A percentile compares a stretch with the other conserved stretches of the same genome.
phyloP scores from a whole-genome alignment of 2,888 invertebrate species.

The Cylloceria caligata region DNA sequence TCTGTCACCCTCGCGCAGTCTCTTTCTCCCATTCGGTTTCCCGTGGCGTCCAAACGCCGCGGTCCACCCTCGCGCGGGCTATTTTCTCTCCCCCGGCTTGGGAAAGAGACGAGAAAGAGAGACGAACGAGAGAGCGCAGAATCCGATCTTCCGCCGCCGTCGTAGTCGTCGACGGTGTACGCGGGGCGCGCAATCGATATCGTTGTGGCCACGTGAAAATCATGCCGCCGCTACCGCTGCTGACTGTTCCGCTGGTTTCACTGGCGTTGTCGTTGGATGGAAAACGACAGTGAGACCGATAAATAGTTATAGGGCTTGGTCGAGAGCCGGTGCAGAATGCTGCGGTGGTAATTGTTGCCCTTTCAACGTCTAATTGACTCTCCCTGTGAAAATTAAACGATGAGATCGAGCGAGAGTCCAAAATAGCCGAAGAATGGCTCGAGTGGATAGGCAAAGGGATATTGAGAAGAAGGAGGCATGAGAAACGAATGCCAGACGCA shows the following conservation, averaged over 20 bases:
- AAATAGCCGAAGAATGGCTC: slow-evolving; percentile 40
- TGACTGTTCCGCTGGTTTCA: slow-evolving; percentile 11
- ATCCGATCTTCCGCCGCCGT: slow-evolving; percentile 74
- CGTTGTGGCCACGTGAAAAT: slow-evolving; percentile 80
- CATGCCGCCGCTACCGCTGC: slow-evolving; percentile 69
- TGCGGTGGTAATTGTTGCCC: background rate
- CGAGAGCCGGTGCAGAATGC: background rate
- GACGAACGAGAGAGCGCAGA: slow-evolving; percentile 76
- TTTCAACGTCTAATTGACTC: slow-evolving; percentile 11
- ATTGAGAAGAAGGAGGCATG: slow-evolving; percentile 9
- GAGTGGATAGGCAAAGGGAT: slow-evolving; percentile 30
- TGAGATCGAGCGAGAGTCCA: slow-evolving; percentile 33
- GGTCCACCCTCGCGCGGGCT: slow-evolving; percentile 43
- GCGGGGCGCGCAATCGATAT: slow-evolving; percentile 76
- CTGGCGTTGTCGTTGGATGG: slow-evolving; percentile 19
- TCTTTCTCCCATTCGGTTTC: slow-evolving; percentile 42
- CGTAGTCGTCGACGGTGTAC: slow-evolving; percentile 62
- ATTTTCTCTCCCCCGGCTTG: slow-evolving; percentile 35
- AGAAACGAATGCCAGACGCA: slow-evolving; percentile 50
- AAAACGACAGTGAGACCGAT: background rate
- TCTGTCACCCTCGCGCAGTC: slow-evolving; percentile 19
- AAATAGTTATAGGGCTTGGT: background rate
- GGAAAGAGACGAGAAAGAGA: slow-evolving; percentile 47
- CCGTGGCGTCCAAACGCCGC: slow-evolving; percentile 41
- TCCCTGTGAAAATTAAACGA: slow-evolving; percentile 57